A percentile compares a stretch with the other conserved stretches of the same genome.
Conservation (phyloP, 2,888 invertebrate species). For the Rapana venosa region DNA sequence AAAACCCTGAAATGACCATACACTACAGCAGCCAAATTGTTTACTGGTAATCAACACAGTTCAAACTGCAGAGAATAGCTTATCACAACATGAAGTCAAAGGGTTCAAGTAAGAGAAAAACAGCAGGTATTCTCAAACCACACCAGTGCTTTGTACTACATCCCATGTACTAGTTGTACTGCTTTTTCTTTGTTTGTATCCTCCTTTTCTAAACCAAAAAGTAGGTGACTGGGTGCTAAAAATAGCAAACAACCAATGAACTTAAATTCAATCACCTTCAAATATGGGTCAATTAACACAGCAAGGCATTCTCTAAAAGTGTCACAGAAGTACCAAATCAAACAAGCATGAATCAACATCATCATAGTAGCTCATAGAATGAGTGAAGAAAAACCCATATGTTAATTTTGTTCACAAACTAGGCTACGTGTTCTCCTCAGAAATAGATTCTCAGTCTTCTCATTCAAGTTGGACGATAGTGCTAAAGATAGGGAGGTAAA, state of each 20-base stretch:
- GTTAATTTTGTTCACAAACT: slow-evolving; percentile 20
- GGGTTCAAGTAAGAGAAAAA: no score
- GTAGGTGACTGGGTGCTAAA: slow-evolving; percentile 18
- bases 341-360: background rate
- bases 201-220: background rate
- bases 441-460: background rate
- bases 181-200: background rate
- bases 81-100: no score
- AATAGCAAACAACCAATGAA: background rate
- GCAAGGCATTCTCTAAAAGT: background rate
- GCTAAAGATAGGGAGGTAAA: background rate
- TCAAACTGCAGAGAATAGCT: no score
- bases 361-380: background rate
- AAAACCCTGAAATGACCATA: no score
- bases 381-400: background rate
- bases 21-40: no score
- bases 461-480: background rate
- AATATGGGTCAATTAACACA: no score
- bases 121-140: no score
- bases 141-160: no score
- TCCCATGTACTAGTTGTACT: no score
- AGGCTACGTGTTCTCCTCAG: slow-evolving; percentile 12
- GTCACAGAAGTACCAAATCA: background rate
- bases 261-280: no score
- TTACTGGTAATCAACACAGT: no score